phyloP scores from a whole-genome alignment of 2,888 invertebrate genomes.

The Ochlodes sylvanus region DNA sequence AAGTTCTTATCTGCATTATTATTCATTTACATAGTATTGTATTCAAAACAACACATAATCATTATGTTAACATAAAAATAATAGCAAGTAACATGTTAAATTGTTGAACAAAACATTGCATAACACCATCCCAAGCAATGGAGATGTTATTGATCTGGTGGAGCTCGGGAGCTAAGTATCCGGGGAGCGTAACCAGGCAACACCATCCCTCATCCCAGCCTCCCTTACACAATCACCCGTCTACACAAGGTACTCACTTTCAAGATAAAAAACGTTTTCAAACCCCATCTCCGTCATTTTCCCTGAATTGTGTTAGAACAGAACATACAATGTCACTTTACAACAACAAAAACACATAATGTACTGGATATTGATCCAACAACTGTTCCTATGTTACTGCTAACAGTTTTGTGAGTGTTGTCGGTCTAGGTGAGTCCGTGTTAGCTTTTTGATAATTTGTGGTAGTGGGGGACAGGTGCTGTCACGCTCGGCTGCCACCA shows the following conservation, averaged over 20 bases:
- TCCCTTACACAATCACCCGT: conserved; percentile 60
- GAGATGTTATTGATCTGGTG: conserved; percentile 81
- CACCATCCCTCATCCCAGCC: conserved; percentile 73
- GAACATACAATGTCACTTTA: conserved; percentile 48
- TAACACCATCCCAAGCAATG: conserved; percentile 72
- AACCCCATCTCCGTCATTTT: conserved; percentile 82
- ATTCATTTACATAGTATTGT: not conserved
- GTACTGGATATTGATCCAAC: conserved; percentile 78
- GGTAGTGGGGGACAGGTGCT: conserved; percentile 74
- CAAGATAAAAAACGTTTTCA: conserved; percentile 82
- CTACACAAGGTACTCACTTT: conserved; percentile 76
- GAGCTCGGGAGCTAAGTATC: conserved; percentile 66
- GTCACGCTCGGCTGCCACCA: conserved; percentile 71
- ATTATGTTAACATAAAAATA: conserved; percentile 29
- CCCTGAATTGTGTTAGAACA: conserved; percentile 40
- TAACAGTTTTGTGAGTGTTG: conserved; percentile 54
- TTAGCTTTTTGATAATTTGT: conserved; percentile 56
- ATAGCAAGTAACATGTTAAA: conserved; percentile 44
- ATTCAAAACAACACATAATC: not conserved
- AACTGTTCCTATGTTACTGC: conserved; percentile 69
- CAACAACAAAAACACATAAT: conserved; percentile 65
- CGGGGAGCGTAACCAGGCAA: conserved; percentile 78
- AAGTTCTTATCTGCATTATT: not conserved
- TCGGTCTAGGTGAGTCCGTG: conserved; percentile 51
- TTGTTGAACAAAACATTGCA: conserved; percentile 64